phyloP scores from a whole-genome alignment of 1,140 invertebrate genomes.

The Sycobia sp. region DNA sequence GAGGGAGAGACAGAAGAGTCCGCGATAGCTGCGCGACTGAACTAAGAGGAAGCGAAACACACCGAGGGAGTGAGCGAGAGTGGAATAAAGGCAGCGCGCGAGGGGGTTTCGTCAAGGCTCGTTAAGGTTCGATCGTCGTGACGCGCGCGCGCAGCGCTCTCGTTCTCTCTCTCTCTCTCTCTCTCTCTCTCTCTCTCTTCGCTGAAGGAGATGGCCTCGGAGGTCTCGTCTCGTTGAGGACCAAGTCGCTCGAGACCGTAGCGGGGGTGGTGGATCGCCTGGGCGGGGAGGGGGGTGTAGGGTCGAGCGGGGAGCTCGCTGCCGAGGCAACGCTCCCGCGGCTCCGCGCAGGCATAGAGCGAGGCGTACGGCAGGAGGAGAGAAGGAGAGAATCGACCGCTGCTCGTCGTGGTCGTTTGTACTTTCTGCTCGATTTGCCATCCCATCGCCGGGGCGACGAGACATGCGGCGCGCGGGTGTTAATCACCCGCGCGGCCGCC shows the following conservation, averaged over 20 bases:
- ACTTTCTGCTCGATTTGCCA: constrained; percentile 4
- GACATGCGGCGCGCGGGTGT: background rate
- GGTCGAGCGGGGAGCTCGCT: no score
- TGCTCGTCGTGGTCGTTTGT: background rate
- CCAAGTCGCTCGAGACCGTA: constrained; percentile 4
- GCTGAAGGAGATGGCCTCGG: background rate
- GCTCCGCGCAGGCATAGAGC: no score
- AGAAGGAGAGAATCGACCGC: no score
- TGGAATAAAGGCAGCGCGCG: background rate
- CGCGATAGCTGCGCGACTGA: no score
- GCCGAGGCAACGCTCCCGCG: no score
- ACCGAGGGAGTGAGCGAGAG: background rate
- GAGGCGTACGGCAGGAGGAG: no score
- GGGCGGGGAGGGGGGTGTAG: no score
- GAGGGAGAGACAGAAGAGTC: no score
- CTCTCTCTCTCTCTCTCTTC: no score
- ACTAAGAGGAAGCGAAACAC: no score
- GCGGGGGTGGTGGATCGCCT: background rate
- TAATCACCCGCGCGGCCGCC: background rate
- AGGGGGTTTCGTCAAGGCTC: constrained; percentile 8
- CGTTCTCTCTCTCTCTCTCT: no score
- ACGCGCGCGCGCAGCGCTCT: no score
- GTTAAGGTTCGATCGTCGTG: constrained; percentile 7
- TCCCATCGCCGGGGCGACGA: background rate
- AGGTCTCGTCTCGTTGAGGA: constrained; percentile 1